Conservation (phyloP, 2,888 invertebrate genomes). For the Drosophila hamatofila region DNA sequence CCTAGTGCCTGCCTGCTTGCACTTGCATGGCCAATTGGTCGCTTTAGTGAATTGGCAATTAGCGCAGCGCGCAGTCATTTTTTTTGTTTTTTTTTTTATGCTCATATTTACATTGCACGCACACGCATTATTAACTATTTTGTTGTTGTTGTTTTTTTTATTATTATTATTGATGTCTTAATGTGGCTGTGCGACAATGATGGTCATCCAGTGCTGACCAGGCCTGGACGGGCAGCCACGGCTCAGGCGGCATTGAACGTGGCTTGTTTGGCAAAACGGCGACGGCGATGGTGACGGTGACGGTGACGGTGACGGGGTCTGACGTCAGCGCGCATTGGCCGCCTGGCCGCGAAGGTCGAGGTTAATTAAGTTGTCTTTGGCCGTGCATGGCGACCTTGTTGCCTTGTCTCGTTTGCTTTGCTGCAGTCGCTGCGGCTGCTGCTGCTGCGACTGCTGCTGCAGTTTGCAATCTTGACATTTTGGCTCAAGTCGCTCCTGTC, state of each 20-base stretch:
- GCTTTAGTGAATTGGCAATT: constrained; percentile 65
- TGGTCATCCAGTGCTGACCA: constrained; percentile 49
- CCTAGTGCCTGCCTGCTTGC: constrained; percentile 36
- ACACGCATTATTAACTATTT: constrained; percentile 71
- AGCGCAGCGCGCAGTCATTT: constrained; percentile 28
- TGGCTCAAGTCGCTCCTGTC: constrained; percentile 32
- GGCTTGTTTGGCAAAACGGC: constrained; percentile 59
- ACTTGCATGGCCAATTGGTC: constrained; percentile 37
- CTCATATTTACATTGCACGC: constrained; percentile 64
- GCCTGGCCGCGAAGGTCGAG: constrained; percentile 79
- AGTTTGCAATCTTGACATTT: constrained; percentile 71
- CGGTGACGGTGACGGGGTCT: constrained; percentile 33
- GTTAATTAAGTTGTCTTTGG: constrained; percentile 84
- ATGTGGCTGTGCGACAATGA: constrained; percentile 70
- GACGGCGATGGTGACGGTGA: constrained; percentile 2
- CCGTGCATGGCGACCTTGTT: constrained; percentile 69
- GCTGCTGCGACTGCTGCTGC: constrained; percentile 35
- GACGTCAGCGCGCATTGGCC: constrained; percentile 65
- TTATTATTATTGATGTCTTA: constrained; percentile 73
- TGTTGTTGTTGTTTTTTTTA: constrained; percentile 30
- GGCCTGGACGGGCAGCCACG: constrained; percentile 31
- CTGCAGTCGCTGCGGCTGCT: constrained; percentile 34
- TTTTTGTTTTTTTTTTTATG: no score
- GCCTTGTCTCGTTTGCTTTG: constrained; percentile 30
- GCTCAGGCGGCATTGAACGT: constrained; percentile 65